Evolutionary conservation across 2,113 vertebrate genomes (phyloP).

Genomic region (Eleginops maclovinus): DNA sequence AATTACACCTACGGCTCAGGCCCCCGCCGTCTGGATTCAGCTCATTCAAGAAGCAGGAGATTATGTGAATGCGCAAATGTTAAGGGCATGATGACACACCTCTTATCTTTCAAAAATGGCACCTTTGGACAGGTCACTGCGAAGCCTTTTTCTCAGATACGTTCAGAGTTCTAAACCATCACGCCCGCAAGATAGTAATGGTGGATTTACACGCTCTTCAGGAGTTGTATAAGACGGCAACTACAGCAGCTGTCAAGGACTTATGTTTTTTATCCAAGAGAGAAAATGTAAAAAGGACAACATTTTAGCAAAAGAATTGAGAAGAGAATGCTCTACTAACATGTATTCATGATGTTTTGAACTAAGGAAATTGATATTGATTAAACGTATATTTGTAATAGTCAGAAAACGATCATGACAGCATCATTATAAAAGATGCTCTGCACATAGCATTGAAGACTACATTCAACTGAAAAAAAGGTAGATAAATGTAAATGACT

Average conservation of each 20-base stretch:
- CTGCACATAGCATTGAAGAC: no score
- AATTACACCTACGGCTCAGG: constrained; percentile 73
- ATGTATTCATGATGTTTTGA: no score
- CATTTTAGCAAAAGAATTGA: constrained; percentile 19
- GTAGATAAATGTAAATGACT: no score
- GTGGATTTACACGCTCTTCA: not conserved
- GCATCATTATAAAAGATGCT: not conserved
- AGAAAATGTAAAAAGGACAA: constrained; percentile 31
- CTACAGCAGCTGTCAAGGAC: constrained; percentile 9
- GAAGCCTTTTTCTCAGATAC: constrained; percentile 6
- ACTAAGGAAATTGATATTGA: no score
- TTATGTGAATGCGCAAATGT: constrained; percentile 53
- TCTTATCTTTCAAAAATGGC: constrained; percentile 17
- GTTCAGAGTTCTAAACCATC: not conserved
- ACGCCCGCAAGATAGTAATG: constrained; percentile 3
- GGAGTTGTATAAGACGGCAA: not conserved
- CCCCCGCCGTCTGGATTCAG: constrained; percentile 31
- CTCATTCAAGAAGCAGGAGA: constrained; percentile 37
- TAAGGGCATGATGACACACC: constrained; percentile 31
- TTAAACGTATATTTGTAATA: no score
- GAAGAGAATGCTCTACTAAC: no score
- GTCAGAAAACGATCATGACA: no score
- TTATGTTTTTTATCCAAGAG: constrained; percentile 12
- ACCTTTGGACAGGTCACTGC: constrained; percentile 39
- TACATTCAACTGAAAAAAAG: no score